Evolutionary conservation across 2,113 vertebrate species (phyloP), one percentile per base, ranked within the genome.

Genomic region (Gambusia affinis): DNA sequence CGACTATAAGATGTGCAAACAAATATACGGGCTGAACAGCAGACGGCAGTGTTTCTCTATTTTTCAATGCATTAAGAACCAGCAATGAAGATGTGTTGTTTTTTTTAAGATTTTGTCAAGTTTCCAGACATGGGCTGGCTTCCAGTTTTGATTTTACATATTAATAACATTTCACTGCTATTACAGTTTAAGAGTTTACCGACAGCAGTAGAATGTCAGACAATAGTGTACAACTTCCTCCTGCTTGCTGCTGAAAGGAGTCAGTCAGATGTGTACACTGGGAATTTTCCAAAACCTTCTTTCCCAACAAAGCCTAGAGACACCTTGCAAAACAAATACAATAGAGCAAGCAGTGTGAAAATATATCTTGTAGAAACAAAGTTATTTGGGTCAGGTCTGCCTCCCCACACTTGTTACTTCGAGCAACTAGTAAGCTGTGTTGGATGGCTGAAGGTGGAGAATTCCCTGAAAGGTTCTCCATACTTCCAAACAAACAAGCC

Each of bases 1-100:
- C 11, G 27, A 66, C 8, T 1, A 0, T 63, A 76, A 7, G 27
- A 47, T 72, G 77, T 85, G 82, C 77, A 87, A 83, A 84, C 42
- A 70, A 89, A 42, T 75, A 51, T 12, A 69, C 67, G 77, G 60
- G 70, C 73, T 87, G 60, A 73, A 84, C 88, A 91, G 91, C 88
- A 93, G 90, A 91, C 87, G 93, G 92, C 92, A 94, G 93, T 94
- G 91, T 92, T 91, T 84, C 42, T 83, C 80, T 75, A 75, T 76
- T 67, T 69, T 64, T 76, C 14, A 14, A 77, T 75, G 60, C 70
- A 77, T 79, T 71, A 63, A 57, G 7, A 19, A 19, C 15, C 44
- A 47, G 57, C n/a, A 5, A 57, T 15, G 60, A 4, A 74, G 77
- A 71, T 80, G 51, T 74, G 47, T 22, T 28, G 1, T 17, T 51